Conservation (phyloP, 2,888 invertebrate genomes). For the Tanytarsus gracilentus region DNA sequence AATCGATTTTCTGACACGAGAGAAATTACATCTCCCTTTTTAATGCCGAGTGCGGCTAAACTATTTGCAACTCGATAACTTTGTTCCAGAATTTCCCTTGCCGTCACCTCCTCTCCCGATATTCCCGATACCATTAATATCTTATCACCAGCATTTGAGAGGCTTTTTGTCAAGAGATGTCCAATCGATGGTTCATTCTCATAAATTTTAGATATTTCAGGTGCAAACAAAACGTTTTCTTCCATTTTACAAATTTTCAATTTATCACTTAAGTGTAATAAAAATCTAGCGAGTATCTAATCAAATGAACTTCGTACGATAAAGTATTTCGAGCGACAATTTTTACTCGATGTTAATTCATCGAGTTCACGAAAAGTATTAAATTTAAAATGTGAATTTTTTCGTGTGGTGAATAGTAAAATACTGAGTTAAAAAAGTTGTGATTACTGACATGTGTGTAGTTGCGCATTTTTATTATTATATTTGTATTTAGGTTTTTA, state of each 20-base stretch:
- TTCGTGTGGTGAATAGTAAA: too few relatives aligned
- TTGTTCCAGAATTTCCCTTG: not conserved
- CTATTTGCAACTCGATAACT: slow-evolving; percentile 8
- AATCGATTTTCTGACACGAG: slow-evolving; percentile 29
- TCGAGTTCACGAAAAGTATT: too few relatives aligned
- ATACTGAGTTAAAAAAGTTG: too few relatives aligned
- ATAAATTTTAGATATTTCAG: not conserved
- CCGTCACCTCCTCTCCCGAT: slow-evolving; percentile 14
- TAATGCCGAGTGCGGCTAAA: slow-evolving; percentile 5
- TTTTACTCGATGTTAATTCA: too few relatives aligned
- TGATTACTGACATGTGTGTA: too few relatives aligned
- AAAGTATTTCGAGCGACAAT: too few relatives aligned
- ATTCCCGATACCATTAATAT: slow-evolving; percentile 5
- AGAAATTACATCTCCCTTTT: slow-evolving; percentile 11
- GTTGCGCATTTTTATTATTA: too few relatives aligned
- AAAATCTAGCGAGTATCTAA: too few relatives aligned
- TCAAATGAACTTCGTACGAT: too few relatives aligned
- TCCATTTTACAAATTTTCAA: slow-evolving; percentile 2
- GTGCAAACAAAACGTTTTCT: not conserved
- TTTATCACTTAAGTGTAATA: too few relatives aligned
- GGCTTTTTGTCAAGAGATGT: slow-evolving; percentile 1
- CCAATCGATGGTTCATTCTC: slow-evolving; percentile 8
- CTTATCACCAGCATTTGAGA: not conserved
- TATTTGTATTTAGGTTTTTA: too few relatives aligned
- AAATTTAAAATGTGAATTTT: too few relatives aligned